Evolutionary conservation across 2,113 vertebrate species (phyloP).

Genomic region (Mirounga angustirostris): DNA sequence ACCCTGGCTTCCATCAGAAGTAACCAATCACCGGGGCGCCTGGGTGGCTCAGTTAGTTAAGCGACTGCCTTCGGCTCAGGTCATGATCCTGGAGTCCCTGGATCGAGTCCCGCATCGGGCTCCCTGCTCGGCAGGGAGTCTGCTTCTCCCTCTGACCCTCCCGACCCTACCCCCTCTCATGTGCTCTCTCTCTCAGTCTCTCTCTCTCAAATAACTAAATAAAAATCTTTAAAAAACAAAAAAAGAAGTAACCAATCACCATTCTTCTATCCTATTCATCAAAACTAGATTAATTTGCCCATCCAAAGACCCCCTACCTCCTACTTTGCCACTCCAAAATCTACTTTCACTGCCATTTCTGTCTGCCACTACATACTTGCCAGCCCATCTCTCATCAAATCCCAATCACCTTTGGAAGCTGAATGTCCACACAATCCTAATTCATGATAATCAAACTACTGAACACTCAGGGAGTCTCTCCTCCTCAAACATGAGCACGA

Average conservation of each 20-base stretch:
- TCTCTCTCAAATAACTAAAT: too few species aligned
- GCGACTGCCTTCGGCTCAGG: too few species aligned
- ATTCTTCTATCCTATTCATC: neutral
- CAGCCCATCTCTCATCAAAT: constrained; percentile 5
- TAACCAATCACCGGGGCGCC: neutral
- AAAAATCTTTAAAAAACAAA: too few species aligned
- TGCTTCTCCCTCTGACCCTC: too few species aligned
- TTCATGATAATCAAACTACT: neutral
- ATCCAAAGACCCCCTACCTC: neutral
- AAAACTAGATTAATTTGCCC: constrained; percentile 36
- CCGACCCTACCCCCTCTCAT: too few species aligned
- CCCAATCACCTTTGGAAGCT: constrained; percentile 4
- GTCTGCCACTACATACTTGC: neutral
- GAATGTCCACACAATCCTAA: neutral
- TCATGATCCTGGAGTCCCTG: too few species aligned
- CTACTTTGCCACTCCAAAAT: constrained; percentile 6
- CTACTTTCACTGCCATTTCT: constrained; percentile 31
- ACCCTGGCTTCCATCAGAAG: neutral
- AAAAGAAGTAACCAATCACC: neutral
- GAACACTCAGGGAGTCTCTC: neutral
- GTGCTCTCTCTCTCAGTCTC: too few species aligned
- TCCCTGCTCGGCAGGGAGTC: too few species aligned
- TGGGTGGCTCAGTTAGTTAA: too few species aligned
- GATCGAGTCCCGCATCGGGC: too few species aligned
- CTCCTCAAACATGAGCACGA: neutral